These are phyloP conservation scores for Syndactyla subalaris DNA, from an alignment of 2,797 vertebrate genomes.

Conservation along the genomic window DNA sequence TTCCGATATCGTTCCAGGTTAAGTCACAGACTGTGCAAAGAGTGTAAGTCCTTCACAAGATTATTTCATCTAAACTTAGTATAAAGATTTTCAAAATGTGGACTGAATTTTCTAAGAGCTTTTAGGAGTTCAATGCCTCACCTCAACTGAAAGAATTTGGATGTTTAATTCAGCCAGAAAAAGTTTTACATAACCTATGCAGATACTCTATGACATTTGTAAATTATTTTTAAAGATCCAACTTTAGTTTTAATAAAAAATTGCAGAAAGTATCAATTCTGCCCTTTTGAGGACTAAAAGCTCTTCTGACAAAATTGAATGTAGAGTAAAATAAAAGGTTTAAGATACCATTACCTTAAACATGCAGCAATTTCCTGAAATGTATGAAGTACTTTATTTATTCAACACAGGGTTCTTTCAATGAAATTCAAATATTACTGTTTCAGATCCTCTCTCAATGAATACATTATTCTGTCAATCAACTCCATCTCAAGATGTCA, in stretches of 20 bases:
- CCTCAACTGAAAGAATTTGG: neutral
- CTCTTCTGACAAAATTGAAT: neutral
- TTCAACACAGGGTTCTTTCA: neutral
- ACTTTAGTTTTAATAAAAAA: neutral
- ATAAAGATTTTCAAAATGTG: neutral
- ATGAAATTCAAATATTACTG: neutral
- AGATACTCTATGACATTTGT: neutral
- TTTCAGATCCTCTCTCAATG: neutral
- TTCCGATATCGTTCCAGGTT: neutral
- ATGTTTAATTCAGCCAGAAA: neutral
- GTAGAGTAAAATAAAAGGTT: neutral
- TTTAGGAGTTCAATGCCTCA: neutral
- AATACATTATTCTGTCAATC: neutral
- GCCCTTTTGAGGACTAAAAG: neutral
- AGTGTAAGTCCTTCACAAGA: neutral
- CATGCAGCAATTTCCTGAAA: neutral
- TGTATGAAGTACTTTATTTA: neutral
- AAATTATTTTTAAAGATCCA: neutral
- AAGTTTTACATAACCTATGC: neutral
- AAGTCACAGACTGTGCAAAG: neutral
- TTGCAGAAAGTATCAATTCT: neutral
- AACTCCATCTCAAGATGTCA: neutral
- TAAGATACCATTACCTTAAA: neutral
- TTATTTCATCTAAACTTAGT: neutral
- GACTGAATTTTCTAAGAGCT: neutral